These are phyloP conservation scores for Dromococcyx pavoninus DNA, from an alignment of 2,797 vertebrate genomes.

Conservation along the genomic window DNA sequence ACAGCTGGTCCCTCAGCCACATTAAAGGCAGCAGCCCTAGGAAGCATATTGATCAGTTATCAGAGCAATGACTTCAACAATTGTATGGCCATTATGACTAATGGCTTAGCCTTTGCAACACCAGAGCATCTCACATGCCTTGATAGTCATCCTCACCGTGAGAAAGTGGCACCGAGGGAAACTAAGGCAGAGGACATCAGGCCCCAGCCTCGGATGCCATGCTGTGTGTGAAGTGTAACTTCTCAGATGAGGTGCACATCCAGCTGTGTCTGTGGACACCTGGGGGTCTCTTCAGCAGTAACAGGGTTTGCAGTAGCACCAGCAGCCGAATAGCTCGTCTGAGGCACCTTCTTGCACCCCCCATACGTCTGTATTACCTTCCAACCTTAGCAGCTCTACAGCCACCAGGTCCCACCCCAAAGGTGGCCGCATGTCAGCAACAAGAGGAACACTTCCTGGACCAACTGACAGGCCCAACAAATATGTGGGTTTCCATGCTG, in stretches of 20 bases:
- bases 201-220: neutral
- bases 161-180: neutral
- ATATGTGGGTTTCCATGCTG: neutral
- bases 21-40: neutral
- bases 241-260: neutral
- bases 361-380: neutral
- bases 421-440: neutral
- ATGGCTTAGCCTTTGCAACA: neutral
- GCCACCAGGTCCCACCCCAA: neutral
- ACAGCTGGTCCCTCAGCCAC: neutral
- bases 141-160: fast-evolving
- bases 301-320: neutral
- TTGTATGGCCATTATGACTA: neutral
- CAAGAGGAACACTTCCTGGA: neutral
- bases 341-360: neutral
- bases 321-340: neutral
- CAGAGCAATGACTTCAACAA: neutral
- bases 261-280: neutral
- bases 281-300: neutral
- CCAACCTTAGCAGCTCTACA: neutral
- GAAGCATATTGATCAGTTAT: neutral
- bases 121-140: neutral
- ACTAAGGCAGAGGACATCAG: fast-evolving
- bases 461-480: neutral
- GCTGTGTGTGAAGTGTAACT: neutral